These are phyloP conservation scores for Bambusicola thoracicus DNA, from an alignment of 2,113 vertebrate species.

Conservation along the genomic window DNA sequence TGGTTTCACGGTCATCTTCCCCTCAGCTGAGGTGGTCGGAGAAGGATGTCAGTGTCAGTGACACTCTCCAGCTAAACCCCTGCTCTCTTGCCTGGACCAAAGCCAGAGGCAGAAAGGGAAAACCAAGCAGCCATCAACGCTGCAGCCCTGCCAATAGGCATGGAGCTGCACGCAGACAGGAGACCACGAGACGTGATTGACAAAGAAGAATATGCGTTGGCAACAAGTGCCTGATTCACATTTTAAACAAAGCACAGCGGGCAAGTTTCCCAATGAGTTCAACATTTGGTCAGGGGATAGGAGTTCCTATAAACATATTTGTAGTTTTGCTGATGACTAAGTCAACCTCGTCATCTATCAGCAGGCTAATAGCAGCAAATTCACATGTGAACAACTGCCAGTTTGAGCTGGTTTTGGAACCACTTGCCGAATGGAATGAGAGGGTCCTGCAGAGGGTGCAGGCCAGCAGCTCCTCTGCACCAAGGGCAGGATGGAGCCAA, in stretches of 20 bases:
- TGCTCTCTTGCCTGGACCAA: neutral
- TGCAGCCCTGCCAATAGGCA: neutral
- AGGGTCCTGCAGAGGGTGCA: neutral
- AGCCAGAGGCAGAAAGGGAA: neutral
- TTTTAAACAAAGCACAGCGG: neutral
- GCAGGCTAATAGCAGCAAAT: neutral
- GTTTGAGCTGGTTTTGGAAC: neutral
- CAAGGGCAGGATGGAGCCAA: neutral
- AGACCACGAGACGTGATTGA: neutral
- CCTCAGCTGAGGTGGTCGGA: neutral
- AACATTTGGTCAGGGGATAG: neutral
- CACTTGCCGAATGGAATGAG: neutral
- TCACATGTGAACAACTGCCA: neutral
- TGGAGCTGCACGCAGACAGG: neutral
- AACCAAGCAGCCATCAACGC: neutral
- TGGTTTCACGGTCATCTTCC: neutral
- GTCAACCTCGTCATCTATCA: neutral
- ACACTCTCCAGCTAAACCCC: neutral
- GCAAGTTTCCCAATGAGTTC: neutral
- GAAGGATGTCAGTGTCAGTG: neutral
- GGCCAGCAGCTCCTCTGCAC: neutral
- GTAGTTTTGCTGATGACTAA: neutral
- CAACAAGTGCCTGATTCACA: rapidly evolving
- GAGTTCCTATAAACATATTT: neutral
- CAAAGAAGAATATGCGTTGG: neutral